Conservation (phyloP, 2,888 invertebrate species). For the Amitus sp. region DNA sequence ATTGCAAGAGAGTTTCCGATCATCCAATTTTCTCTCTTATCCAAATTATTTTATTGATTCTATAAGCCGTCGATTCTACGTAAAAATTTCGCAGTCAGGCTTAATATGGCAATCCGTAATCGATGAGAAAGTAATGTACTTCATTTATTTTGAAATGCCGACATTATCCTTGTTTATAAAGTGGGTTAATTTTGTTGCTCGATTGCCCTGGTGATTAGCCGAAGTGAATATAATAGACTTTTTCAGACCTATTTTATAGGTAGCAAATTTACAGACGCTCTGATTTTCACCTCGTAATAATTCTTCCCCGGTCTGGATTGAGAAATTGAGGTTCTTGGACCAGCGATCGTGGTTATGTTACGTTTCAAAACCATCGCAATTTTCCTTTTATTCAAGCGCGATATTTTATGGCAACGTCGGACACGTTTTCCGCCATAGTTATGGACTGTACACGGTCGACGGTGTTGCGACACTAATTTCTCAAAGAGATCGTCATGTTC, state of each 20-base stretch:
- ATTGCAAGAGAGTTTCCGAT: too few species aligned
- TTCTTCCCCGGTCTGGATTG: background rate
- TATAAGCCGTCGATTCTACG: too few species aligned
- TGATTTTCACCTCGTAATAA: constrained; percentile 1
- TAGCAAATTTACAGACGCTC: constrained; percentile 3
- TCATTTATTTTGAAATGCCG: too few species aligned
- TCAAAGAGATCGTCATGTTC: constrained; percentile 16
- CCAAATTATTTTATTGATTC: too few species aligned
- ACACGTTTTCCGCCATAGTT: constrained; percentile 31
- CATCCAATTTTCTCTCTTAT: too few species aligned
- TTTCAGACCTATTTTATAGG: too few species aligned
- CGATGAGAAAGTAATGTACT: too few species aligned
- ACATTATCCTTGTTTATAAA: background rate
- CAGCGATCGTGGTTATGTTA: background rate
- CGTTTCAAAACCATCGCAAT: background rate
- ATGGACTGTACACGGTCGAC: constrained; percentile 22
- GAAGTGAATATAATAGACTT: constrained; percentile 2
- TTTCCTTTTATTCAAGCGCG: constrained; percentile 21
- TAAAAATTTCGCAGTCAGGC: too few species aligned
- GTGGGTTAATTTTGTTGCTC: background rate
- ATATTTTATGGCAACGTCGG: constrained; percentile 28
- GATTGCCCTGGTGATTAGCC: background rate
- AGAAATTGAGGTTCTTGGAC: background rate
- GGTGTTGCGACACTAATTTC: constrained; percentile 31
- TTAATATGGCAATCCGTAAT: too few species aligned